phyloP scores from a whole-genome alignment of 92 coral and sea anemone species.

The Zoanthus solanderi region DNA sequence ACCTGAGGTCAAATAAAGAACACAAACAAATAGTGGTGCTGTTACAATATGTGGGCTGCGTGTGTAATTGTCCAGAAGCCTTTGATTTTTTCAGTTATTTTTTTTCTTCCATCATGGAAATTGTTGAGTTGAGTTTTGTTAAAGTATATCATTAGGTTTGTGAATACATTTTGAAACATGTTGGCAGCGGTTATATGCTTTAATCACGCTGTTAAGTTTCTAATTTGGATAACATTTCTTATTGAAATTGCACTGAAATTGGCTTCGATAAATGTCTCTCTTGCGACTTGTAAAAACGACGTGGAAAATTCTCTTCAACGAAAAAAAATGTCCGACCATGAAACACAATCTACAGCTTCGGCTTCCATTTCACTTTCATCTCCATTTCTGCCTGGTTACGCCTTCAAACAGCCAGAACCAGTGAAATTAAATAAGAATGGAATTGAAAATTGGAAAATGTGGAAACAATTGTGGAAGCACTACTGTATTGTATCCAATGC shows the following conservation, averaged over 20 bases:
- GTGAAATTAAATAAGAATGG: background rate
- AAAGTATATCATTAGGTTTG: too few relatives aligned
- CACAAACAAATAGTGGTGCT: too few relatives aligned
- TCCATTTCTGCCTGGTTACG: background rate
- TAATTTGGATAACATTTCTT: too few relatives aligned
- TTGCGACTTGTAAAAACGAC: background rate
- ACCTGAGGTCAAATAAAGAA: too few relatives aligned
- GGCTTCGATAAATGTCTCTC: background rate
- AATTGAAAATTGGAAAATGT: background rate
- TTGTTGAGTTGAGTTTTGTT: too few relatives aligned
- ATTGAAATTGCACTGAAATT: background rate
- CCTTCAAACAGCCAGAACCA: background rate
- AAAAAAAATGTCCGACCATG: background rate
- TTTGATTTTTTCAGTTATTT: too few relatives aligned
- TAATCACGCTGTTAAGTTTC: too few relatives aligned
- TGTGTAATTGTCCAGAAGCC: too few relatives aligned
- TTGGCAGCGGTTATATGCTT: too few relatives aligned
- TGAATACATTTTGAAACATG: too few relatives aligned
- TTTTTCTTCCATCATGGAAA: too few relatives aligned
- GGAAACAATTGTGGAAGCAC: background rate
- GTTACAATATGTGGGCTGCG: background rate
- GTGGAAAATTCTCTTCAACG: background rate
- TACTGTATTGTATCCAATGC: background rate
- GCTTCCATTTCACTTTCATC: background rate
- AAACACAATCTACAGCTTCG: background rate